phyloP scores from a whole-genome alignment of 2,888 invertebrate species.

The Parnassius glacialis region DNA sequence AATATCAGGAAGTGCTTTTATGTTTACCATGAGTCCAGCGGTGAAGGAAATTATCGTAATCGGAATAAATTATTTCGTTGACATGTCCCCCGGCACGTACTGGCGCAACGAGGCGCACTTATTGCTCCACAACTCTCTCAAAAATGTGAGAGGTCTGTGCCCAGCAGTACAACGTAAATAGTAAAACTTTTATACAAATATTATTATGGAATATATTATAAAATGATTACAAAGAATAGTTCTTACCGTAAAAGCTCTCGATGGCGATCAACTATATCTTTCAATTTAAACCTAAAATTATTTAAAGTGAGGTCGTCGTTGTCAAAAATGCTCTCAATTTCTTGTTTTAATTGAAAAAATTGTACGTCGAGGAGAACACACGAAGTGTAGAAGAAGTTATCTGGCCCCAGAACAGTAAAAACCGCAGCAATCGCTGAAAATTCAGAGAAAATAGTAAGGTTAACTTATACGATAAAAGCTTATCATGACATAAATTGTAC shows the following conservation, averaged over 20 bases:
- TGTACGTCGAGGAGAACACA: conserved; percentile 27
- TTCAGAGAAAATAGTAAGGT: too few relatives aligned
- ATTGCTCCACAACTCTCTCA: too few relatives aligned
- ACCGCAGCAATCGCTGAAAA: conserved; percentile 15
- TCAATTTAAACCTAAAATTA: conserved; percentile 10
- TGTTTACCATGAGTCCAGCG: too few relatives aligned
- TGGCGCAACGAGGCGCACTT: too few relatives aligned
- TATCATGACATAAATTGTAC: not conserved
- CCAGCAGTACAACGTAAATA: too few relatives aligned
- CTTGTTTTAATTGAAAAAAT: conserved; percentile 22
- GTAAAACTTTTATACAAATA: not conserved
- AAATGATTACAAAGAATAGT: not conserved
- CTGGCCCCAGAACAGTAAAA: conserved; percentile 28
- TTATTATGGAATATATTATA: too few relatives aligned
- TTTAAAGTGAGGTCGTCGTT: not conserved
- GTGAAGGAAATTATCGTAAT: too few relatives aligned
- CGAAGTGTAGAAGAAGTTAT: conserved; percentile 27
- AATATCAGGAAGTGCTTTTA: too few relatives aligned
- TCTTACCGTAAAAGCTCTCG: conserved; percentile 13
- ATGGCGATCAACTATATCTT: conserved; percentile 1
- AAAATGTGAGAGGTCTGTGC: too few relatives aligned
- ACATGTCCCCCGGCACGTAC: too few relatives aligned
- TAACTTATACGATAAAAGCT: not conserved
- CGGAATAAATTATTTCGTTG: too few relatives aligned
- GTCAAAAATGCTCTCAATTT: conserved; percentile 21